Conservation (phyloP, 2,797 vertebrate species). For the Acipenser ruthenus region DNA sequence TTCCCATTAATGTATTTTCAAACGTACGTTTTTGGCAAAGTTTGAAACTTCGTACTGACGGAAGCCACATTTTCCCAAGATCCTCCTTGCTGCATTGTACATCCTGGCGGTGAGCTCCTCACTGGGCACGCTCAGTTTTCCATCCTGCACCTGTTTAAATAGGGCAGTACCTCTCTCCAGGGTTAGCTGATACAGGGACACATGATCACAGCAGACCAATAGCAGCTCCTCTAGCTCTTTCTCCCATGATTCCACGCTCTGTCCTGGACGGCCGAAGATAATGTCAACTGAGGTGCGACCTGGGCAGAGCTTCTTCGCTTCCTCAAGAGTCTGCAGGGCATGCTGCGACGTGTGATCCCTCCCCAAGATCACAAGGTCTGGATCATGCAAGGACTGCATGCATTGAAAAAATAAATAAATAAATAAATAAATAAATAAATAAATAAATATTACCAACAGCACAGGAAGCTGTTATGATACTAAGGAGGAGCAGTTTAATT, state of each 20-base stretch:
- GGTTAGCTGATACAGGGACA: constrained; percentile 77
- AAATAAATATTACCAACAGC: too few species aligned
- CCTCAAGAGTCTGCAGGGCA: constrained; percentile 59
- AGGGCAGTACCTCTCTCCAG: constrained; percentile 79
- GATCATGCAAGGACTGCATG: constrained; percentile 67
- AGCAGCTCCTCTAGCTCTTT: constrained; percentile 57
- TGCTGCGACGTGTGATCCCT: constrained; percentile 69
- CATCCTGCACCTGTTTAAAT: constrained; percentile 59
- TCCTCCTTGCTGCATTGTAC: constrained; percentile 62
- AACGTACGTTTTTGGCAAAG: constrained; percentile 77
- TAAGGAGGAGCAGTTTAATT: too few species aligned
- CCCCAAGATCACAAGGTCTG: constrained; percentile 68
- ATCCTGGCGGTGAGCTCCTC: constrained; percentile 69
- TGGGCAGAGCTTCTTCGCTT: constrained; percentile 63
- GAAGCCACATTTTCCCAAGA: constrained; percentile 58
- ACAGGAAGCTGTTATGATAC: too few species aligned
- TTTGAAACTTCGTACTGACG: constrained; percentile 92
- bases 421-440: too few species aligned
- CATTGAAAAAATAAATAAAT: neutral
- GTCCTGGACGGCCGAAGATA: constrained; percentile 77
- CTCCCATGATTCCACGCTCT: constrained; percentile 66
- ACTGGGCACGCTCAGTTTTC: constrained; percentile 43
- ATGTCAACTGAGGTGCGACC: constrained; percentile 78
- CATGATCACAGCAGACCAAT: constrained; percentile 45
- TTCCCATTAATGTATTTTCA: neutral